phyloP scores from a whole-genome alignment of 2,888 invertebrate species.

The Endotricha flammealis region DNA sequence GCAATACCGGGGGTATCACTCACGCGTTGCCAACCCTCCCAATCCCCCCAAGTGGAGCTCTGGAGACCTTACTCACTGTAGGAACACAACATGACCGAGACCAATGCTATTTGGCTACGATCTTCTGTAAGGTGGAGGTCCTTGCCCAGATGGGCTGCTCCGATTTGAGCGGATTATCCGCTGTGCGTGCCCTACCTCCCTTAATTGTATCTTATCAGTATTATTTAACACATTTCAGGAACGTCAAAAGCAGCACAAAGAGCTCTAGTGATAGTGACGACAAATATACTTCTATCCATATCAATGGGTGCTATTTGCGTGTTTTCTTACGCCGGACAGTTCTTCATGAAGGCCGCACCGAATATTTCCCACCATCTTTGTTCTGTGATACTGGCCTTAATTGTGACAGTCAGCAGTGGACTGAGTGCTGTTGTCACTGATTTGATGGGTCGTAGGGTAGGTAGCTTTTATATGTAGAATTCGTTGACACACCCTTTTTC shows the following conservation, averaged over 20 bases:
- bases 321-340: conserved; percentile 49
- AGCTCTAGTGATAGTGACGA: conserved; percentile 22
- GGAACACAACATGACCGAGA: too few species aligned
- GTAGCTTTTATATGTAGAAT: too few species aligned
- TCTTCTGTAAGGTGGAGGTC: too few species aligned
- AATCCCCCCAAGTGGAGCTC: too few species aligned
- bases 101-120: too few species aligned
- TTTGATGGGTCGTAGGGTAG: conserved; percentile 69
- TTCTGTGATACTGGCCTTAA: conserved; percentile 71
- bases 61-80: too few species aligned
- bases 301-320: conserved; percentile 39
- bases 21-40: too few species aligned
- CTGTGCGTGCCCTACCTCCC: too few species aligned
- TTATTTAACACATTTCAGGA: conserved; percentile 21
- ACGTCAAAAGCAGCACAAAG: conserved; percentile 54
- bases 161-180: too few species aligned
- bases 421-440: conserved; percentile 62
- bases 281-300: conserved; percentile 24
- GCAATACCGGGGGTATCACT: too few species aligned
- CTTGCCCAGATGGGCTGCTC: too few species aligned
- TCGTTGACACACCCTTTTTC: too few species aligned
- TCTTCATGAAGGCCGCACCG: conserved; percentile 64
- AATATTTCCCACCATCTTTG: conserved; percentile 57
- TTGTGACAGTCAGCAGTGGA: conserved; percentile 60
- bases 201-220: neutral